These are phyloP conservation scores for Adela reaumurella DNA, from an alignment of 2,888 invertebrate genomes.

Conservation along the genomic window DNA sequence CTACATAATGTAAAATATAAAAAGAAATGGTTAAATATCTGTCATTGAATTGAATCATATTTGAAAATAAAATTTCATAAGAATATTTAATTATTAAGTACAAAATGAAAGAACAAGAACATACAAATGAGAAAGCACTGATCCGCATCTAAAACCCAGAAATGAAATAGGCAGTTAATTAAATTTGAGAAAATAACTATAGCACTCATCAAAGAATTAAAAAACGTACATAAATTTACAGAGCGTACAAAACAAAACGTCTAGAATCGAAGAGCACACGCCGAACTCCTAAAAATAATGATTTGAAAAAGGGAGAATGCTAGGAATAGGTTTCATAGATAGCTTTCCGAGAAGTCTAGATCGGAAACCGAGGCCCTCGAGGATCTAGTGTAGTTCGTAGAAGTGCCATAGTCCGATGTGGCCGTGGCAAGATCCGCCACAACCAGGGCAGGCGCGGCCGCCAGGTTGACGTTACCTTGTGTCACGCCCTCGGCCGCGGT, in stretches of 20 bases:
- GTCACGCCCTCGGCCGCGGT: slow-evolving; percentile 40
- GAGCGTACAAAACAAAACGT: no score
- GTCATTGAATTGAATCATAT: background rate
- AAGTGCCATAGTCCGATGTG: slow-evolving; percentile 74
- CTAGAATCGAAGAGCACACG: background rate
- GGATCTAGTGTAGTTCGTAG: slow-evolving; percentile 76
- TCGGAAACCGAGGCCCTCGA: slow-evolving; percentile 83
- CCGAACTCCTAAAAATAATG: no score
- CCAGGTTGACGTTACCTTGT: slow-evolving; percentile 73
- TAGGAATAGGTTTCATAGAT: slow-evolving; percentile 53
- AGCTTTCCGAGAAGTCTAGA: slow-evolving; percentile 85
- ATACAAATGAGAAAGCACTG: no score
- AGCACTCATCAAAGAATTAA: no score
- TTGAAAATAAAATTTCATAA: background rate
- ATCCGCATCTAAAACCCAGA: no score
- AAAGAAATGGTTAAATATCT: background rate
- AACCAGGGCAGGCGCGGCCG: slow-evolving; percentile 58
- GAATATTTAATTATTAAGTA: no score
- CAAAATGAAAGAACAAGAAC: no score
- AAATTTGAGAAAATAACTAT: no score
- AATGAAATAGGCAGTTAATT: no score
- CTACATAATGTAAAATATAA: background rate
- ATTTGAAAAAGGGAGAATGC: background rate
- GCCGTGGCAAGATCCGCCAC: slow-evolving; percentile 77
- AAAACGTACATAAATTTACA: no score